Evolutionary conservation across 2,113 vertebrate species (phyloP).

Genomic region (Muntiacus muntjak): DNA sequence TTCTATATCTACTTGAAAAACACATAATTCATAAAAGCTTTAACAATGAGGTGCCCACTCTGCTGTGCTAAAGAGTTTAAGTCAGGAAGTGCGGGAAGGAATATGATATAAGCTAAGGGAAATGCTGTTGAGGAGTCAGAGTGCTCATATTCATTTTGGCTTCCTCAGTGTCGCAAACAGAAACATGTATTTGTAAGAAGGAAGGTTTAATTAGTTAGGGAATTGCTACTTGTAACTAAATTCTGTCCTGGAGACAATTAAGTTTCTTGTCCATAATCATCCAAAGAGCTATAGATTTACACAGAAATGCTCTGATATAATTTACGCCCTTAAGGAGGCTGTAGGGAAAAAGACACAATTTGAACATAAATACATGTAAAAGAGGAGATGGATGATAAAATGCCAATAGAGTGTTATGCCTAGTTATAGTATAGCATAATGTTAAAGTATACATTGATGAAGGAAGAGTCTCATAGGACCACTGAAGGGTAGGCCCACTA

Average conservation of each 20-base stretch:
- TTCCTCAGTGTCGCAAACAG: background rate
- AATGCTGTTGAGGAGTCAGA: background rate
- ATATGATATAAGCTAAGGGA: background rate
- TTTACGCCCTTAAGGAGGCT: background rate
- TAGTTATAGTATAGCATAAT: background rate
- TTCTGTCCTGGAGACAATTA: background rate
- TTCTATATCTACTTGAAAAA: slow-evolving; percentile 49
- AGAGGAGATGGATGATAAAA: slow-evolving; percentile 18
- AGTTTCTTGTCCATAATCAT: background rate
- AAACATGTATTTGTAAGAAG: background rate
- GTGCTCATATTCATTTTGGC: background rate
- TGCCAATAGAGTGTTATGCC: background rate
- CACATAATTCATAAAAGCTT: slow-evolving; percentile 34
- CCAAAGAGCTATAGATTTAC: background rate
- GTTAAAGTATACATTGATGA: background rate
- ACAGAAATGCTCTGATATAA: background rate
- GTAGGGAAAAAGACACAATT: slow-evolving; percentile 10
- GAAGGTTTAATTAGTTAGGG: background rate
- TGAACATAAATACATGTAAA: slow-evolving; percentile 22
- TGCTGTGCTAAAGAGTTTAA: background rate
- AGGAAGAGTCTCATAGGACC: background rate
- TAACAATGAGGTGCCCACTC: background rate
- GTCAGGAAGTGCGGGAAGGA: background rate
- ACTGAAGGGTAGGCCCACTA: background rate
- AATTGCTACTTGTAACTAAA: background rate